Evolutionary conservation across 1,140 invertebrate species (phyloP).

Genomic region (Littorina saxatilis): DNA sequence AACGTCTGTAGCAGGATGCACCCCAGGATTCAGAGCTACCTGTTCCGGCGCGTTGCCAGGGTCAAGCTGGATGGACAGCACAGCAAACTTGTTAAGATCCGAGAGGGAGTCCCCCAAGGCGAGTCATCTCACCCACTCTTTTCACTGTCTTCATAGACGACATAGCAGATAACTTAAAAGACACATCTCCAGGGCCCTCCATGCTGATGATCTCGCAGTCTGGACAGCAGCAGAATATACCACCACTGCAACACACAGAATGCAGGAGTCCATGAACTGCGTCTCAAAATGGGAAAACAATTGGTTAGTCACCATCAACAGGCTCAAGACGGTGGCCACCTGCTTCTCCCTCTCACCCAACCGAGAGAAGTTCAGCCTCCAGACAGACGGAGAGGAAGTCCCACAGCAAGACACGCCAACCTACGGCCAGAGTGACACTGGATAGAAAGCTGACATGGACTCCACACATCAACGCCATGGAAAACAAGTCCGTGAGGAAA

Average conservation of each 20-base stretch:
- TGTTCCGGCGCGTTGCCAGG: background rate
- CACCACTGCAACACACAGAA: slow-evolving; percentile 9
- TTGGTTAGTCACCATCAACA: too few relatives aligned
- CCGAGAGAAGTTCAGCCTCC: too few relatives aligned
- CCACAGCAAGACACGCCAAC: too few relatives aligned
- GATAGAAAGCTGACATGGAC: background rate
- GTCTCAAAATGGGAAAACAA: too few relatives aligned
- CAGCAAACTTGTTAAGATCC: background rate
- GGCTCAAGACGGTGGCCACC: too few relatives aligned
- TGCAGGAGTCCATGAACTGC: slow-evolving; percentile 25
- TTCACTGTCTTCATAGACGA: slow-evolving; percentile 37
- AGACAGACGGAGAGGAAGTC: too few relatives aligned
- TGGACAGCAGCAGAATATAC: background rate
- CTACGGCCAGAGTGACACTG: too few relatives aligned
- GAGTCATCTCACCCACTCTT: slow-evolving; percentile 41
- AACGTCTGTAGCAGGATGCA: background rate
- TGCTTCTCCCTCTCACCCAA: too few relatives aligned
- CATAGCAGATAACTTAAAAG: background rate
- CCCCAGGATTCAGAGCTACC: slow-evolving; percentile 14
- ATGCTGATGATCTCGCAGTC: slow-evolving; percentile 3
- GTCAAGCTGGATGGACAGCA: slow-evolving; percentile 2
- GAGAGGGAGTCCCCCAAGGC: slow-evolving; percentile 39
- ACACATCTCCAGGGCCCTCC: slow-evolving; percentile 2
- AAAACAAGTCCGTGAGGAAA: background rate
- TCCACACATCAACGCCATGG: background rate